phyloP scores from a whole-genome alignment of 2,113 vertebrate genomes.

The Martes martes region DNA sequence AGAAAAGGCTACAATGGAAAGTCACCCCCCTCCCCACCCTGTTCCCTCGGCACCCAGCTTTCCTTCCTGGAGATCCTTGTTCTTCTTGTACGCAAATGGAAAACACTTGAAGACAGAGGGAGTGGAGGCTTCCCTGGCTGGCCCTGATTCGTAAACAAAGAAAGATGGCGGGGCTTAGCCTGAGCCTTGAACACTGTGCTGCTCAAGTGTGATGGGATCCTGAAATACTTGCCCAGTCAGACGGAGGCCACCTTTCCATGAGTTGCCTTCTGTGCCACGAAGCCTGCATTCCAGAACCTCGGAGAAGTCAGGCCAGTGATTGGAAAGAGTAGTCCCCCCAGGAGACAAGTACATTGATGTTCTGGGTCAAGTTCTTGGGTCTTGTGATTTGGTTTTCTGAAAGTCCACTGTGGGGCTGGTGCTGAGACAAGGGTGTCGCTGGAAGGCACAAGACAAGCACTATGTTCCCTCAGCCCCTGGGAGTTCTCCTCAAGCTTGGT shows the following conservation, averaged over 20 bases:
- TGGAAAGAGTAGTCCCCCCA: not conserved
- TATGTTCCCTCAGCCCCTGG: not conserved
- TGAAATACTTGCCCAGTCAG: not conserved
- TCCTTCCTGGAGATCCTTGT: not conserved
- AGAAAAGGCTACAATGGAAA: not conserved
- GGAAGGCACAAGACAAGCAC: not conserved
- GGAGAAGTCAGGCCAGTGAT: not conserved
- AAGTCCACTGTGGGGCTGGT: not conserved
- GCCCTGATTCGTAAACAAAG: not conserved
- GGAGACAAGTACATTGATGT: not conserved
- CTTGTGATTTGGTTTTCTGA: not conserved
- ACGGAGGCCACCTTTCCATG: not conserved
- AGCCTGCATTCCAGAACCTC: not conserved
- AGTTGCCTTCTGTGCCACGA: not conserved
- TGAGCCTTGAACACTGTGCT: too few relatives aligned
- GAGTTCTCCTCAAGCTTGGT: not conserved
- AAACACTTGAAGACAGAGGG: not conserved
- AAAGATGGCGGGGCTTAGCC: not conserved
- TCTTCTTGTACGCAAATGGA: not conserved
- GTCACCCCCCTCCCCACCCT: not conserved
- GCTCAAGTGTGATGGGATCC: not conserved
- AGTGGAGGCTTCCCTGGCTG: accelerated
- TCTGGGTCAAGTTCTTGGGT: not conserved
- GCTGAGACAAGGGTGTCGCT: not conserved
- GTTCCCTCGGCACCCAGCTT: not conserved